phyloP scores from a whole-genome alignment of 2,113 vertebrate genomes.

The Lepidothrix coronata region DNA sequence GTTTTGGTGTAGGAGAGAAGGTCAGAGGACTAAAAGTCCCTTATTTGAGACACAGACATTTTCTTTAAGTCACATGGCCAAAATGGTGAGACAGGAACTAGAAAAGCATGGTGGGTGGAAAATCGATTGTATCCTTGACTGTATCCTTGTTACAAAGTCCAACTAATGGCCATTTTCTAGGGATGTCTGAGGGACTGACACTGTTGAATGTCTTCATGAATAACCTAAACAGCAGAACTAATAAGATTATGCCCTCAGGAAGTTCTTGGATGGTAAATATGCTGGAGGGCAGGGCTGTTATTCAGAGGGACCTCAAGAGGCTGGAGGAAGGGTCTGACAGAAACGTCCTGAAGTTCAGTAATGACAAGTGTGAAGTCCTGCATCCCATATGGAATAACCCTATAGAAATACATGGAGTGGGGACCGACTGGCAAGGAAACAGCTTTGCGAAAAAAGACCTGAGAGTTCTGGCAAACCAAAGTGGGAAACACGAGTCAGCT shows the following conservation, averaged over 20 bases:
- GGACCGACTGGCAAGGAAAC: not conserved
- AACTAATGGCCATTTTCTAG: not conserved
- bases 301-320: not conserved
- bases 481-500: not conserved
- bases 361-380: not conserved
- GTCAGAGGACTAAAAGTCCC: not conserved
- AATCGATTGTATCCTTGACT: not conserved
- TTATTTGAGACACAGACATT: not conserved
- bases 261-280: fast-evolving
- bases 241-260: not conserved
- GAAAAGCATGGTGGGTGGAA: not conserved
- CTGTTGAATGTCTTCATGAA: not conserved
- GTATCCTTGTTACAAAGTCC: not conserved
- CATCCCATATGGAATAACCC: not conserved
- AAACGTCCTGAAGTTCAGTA: not conserved
- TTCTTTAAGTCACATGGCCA: not conserved
- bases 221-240: not conserved
- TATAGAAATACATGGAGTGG: not conserved
- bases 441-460: not conserved
- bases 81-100: not conserved
- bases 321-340: not conserved
- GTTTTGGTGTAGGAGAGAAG: not conserved
- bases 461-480: not conserved
- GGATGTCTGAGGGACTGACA: not conserved
- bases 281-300: not conserved